Conservation (phyloP, 1,140 invertebrate genomes). For the Drosophila kohkoa region DNA sequence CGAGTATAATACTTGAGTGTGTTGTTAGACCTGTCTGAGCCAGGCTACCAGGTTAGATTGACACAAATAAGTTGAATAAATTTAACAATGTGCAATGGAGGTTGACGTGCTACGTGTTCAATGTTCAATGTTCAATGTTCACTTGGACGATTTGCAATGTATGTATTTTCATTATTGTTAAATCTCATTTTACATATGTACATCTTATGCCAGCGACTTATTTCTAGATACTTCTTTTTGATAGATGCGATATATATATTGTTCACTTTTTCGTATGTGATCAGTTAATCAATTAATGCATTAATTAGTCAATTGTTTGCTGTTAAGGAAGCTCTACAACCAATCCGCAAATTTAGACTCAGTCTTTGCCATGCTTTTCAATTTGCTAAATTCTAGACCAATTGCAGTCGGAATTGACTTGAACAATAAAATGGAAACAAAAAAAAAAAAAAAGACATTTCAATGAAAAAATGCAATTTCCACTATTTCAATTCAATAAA, state of each 20-base stretch:
- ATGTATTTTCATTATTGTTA: conserved; percentile 1
- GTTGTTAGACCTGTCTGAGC: conserved; percentile 14
- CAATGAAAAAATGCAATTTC: conserved; percentile 12
- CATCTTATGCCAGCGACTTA: conserved; percentile 13
- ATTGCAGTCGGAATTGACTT: conserved; percentile 31
- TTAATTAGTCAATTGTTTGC: conserved; percentile 1
- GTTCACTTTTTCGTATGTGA: background rate
- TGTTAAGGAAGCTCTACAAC: conserved; percentile 19
- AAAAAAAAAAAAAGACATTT: background rate
- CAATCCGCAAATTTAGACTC: conserved; percentile 41
- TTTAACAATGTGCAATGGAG: conserved; percentile 35
- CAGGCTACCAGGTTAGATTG: conserved; percentile 18
- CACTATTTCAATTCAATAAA: conserved; percentile 12
- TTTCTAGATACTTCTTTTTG: background rate
- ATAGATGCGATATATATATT: conserved; percentile 13
- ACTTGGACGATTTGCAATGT: conserved; percentile 39
- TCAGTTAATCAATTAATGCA: background rate
- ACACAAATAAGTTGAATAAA: conserved; percentile 16
- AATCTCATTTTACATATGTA: conserved; percentile 17
- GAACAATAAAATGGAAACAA: conserved; percentile 16
- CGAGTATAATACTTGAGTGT: conserved; percentile 33
- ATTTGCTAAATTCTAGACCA: conserved; percentile 31
- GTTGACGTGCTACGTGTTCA: conserved; percentile 18
- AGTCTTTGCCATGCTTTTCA: conserved; percentile 38
- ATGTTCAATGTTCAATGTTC: conserved; percentile 28